Base-by-base conservation (phyloP, 2,113 vertebrate genomes). In the Phalacrocorax pelagicus region DNA sequence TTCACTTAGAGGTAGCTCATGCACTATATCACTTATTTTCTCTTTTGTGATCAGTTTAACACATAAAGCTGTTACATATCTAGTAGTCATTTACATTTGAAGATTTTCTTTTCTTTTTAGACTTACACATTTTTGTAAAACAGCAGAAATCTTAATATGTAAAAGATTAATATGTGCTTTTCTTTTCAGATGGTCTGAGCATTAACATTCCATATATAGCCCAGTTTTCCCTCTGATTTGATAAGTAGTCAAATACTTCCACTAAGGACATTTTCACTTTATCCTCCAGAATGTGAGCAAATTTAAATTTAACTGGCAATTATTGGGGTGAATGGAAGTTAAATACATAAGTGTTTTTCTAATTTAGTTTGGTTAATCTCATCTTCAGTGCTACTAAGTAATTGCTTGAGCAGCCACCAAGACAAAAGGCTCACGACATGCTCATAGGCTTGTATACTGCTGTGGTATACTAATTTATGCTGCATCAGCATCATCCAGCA, bases 221-320 rank as follows among this genome's bases (percentile, higher is more conserved):
- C 70, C 46, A 38, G 2, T 87, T 97, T 96, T 73, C 66, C 66
- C 88, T 92, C 90, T 92, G 78, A 80, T 40, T 65, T 83, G 74
- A 96, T 97, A 97, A 97, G 91, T 70, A 96, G 78, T 96, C 73
- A 95, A 96, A 97, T 92, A 93, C 65, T 96, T 96, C 86, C 90
- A 96, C 67, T 91, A 72, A 95, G 92, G 86, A 98, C 47, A 89
- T 93, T 97, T 97, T 97, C 96, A 92, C 82, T 95, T 97, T 94
- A 89, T 96, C 86, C 94, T 88, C 55, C 85, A 80, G 91, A 97
- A 95, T 95, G 49, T 65, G 92, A 97, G 88, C 34, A 93, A 85
- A 97, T 97, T 97, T 97, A 96, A 96, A 97, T 97, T 96, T 96
- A 97, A 81, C 59, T 88, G 79, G 80, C 67, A 97, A 95, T 97